phyloP scores from a whole-genome alignment of 53 echinoderm and acorn worm genomes.

The Apostichopus leukothele region DNA sequence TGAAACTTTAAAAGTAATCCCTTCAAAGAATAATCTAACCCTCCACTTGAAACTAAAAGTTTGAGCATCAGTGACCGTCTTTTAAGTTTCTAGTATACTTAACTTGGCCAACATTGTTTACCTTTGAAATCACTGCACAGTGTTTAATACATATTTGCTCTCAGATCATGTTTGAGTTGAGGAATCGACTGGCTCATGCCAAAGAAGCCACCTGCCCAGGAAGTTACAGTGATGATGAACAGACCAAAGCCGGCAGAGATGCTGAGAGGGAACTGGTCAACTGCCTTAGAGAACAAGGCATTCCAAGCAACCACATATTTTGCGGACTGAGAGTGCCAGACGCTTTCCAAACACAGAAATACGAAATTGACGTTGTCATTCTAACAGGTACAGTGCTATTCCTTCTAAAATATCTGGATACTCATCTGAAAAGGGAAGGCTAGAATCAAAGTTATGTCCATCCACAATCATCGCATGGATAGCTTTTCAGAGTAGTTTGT shows the following conservation, averaged over 20 bases:
- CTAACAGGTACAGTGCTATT: conserved; percentile 66
- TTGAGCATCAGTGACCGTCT: too few relatives aligned
- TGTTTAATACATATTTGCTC: neutral
- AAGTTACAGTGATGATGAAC: conserved; percentile 72
- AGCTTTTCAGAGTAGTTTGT: too few relatives aligned
- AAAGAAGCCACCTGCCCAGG: conserved; percentile 77
- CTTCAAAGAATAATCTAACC: too few relatives aligned
- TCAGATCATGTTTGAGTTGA: conserved; percentile 62
- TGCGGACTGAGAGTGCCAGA: conserved; percentile 85
- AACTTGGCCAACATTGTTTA: too few relatives aligned
- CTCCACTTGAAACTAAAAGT: too few relatives aligned
- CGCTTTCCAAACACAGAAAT: conserved; percentile 78
- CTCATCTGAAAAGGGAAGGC: too few relatives aligned
- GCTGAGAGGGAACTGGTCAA: conserved; percentile 76
- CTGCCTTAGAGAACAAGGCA: conserved; percentile 58
- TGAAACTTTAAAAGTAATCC: too few relatives aligned
- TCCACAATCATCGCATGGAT: too few relatives aligned
- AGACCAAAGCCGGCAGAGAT: conserved; percentile 72
- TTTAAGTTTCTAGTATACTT: too few relatives aligned
- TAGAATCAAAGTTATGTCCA: too few relatives aligned
- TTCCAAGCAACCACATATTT: conserved; percentile 67
- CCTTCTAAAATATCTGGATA: too few relatives aligned
- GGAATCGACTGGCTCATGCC: conserved; percentile 86
- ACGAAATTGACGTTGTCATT: conserved; percentile 90
- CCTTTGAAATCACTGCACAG: too few relatives aligned